These are phyloP conservation scores for Diadegma fenestrale DNA, from an alignment of 2,888 invertebrate genomes.

Conservation along the genomic window DNA sequence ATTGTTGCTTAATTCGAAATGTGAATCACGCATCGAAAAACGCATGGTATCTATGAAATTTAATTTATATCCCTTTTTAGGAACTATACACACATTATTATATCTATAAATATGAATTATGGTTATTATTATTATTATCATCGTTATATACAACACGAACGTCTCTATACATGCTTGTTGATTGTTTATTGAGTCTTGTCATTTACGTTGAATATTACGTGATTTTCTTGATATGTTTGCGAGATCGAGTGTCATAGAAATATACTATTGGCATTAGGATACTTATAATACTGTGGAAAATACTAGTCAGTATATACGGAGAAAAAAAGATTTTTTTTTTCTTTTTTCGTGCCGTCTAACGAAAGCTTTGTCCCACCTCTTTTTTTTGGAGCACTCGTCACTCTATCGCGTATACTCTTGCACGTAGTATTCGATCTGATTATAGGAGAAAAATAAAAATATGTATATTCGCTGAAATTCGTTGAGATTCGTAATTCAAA, in stretches of 20 bases:
- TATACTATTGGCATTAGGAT: conserved; percentile 63
- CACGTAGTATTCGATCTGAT: conserved; percentile 8
- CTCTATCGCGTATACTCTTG: conserved; percentile 20
- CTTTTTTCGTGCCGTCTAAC: conserved; percentile 50
- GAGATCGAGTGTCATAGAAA: conserved; percentile 63
- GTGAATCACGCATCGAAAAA: conserved; percentile 57
- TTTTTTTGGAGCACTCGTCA: conserved; percentile 17
- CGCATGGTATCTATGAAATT: conserved; percentile 58
- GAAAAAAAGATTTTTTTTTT: conserved; percentile 2
- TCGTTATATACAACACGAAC: conserved; percentile 71
- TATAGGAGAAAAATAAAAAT: not conserved
- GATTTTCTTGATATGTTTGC: conserved; percentile 65
- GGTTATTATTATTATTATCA: conserved; percentile 38
- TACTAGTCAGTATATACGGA: conserved; percentile 66
- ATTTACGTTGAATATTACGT: conserved; percentile 72
- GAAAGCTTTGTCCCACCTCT: conserved; percentile 56
- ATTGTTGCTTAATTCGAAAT: conserved; percentile 55
- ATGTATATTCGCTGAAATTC: not conserved
- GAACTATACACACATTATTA: conserved; percentile 46
- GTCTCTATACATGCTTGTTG: conserved; percentile 75
- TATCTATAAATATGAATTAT: conserved; percentile 41
- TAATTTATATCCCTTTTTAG: conserved; percentile 61
- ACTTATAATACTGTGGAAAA: conserved; percentile 53
- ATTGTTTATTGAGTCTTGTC: conserved; percentile 69
- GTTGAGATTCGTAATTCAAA: conserved; percentile 5